Percentiles rank a stretch among this genome's conserved stretches.
These are phyloP conservation scores for Papio anubis DNA, from an alignment of 2,113 vertebrate genomes.

Conservation along the genomic window DNA sequence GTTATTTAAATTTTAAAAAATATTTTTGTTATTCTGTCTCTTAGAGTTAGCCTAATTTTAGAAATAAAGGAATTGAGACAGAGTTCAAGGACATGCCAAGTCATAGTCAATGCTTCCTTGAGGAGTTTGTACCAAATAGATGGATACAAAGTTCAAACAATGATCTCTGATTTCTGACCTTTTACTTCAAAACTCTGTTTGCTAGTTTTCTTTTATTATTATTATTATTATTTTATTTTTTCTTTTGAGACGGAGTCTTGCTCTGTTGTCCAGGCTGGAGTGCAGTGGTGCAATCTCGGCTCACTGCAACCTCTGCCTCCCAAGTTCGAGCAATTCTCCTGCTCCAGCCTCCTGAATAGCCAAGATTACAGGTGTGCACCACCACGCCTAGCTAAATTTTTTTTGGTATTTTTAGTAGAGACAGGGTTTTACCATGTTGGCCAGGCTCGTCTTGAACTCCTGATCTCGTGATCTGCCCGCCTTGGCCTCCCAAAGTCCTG, in stretches of 20 bases:
- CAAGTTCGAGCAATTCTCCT: not conserved
- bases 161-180: not conserved
- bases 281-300: not conserved
- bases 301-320: not conserved
- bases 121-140: not conserved
- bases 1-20: not conserved
- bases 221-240: not conserved
- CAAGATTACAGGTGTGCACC: not conserved
- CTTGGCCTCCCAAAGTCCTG: not conserved
- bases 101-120: not conserved
- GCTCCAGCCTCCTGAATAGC: not conserved
- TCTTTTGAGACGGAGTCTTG: not conserved
- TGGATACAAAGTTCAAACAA: not conserved
- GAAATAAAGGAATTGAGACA: not conserved
- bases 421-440: not conserved
- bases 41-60: conserved; percentile 12
- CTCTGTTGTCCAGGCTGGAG: not conserved
- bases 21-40: not conserved
- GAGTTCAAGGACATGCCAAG: not conserved
- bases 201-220: not conserved
- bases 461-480: not conserved
- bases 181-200: not conserved
- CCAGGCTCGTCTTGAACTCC: not conserved
- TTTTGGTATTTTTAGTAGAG: not conserved
- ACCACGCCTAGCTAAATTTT: not conserved